Evolutionary conservation across 2,113 vertebrate species (phyloP).

Genomic region (Megalops atlanticus): DNA sequence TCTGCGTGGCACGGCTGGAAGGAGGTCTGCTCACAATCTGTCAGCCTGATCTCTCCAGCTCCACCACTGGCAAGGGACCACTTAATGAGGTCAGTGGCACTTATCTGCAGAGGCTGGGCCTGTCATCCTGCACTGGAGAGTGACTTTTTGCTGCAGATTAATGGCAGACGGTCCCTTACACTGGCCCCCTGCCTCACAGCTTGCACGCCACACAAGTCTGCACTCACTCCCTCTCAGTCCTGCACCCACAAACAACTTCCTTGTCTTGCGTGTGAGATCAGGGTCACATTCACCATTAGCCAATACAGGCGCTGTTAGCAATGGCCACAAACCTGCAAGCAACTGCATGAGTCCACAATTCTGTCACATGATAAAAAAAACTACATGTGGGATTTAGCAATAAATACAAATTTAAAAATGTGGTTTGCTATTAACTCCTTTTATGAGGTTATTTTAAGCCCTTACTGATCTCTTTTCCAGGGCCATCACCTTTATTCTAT

Average conservation of each 20-base stretch:
- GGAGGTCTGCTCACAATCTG: slow-evolving; percentile 50
- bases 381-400: background rate
- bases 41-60: slow-evolving; percentile 40
- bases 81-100: slow-evolving; percentile 63
- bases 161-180: slow-evolving; percentile 1
- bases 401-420: background rate
- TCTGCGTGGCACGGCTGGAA: slow-evolving; percentile 27
- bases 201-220: background rate
- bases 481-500: background rate
- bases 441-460: too few relatives aligned
- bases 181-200: background rate
- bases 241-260: too few relatives aligned
- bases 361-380: background rate
- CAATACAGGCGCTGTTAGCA: too few relatives aligned
- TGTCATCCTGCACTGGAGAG: background rate
- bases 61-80: slow-evolving; percentile 31
- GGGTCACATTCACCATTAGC: background rate
- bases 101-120: slow-evolving; percentile 43
- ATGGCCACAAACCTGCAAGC: background rate
- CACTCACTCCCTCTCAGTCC: background rate
- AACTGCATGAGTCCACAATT: too few relatives aligned
- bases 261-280: background rate
- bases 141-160: background rate
- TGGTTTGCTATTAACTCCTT: too few relatives aligned
- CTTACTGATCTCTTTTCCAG: background rate